Conservation (phyloP, 2,797 vertebrate species). For the Eulemur albifrons region DNA sequence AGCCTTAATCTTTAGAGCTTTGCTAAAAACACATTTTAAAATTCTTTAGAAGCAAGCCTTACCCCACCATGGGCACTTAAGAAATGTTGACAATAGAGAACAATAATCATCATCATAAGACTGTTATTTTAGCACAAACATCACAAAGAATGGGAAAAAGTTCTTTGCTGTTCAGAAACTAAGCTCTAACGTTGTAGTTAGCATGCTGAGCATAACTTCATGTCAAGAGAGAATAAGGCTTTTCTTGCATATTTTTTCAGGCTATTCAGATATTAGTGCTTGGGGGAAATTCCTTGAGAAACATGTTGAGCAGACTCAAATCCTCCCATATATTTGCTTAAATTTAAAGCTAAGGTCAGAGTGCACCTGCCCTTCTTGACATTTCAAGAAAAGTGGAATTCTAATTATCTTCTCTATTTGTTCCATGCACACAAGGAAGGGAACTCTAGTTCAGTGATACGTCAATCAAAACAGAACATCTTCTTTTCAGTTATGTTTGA, state of each 20-base stretch:
- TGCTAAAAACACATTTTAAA: constrained; percentile 30
- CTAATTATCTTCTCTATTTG: background rate
- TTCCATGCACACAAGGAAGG: background rate
- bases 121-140: constrained; percentile 33
- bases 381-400: constrained; percentile 60
- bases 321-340: background rate
- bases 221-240: background rate
- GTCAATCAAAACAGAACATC: background rate
- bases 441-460: background rate
- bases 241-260: constrained; percentile 27
- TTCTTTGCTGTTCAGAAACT: constrained; percentile 6
- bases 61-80: background rate
- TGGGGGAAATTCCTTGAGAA: constrained; percentile 30
- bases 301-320: background rate
- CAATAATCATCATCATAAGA: background rate
- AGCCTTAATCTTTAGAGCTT: constrained; percentile 1
- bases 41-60: constrained; percentile 7
- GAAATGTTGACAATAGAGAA: background rate
- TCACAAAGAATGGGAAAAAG: constrained; percentile 24
- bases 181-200: background rate
- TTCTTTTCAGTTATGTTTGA: background rate
- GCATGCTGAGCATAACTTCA: constrained; percentile 20
- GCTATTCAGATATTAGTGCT: constrained; percentile 15
- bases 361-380: constrained; percentile 38
- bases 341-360: constrained; percentile 58